These are phyloP conservation scores for Tetranychus piercei DNA, from an alignment of 2,888 invertebrate genomes.

Conservation along the genomic window DNA sequence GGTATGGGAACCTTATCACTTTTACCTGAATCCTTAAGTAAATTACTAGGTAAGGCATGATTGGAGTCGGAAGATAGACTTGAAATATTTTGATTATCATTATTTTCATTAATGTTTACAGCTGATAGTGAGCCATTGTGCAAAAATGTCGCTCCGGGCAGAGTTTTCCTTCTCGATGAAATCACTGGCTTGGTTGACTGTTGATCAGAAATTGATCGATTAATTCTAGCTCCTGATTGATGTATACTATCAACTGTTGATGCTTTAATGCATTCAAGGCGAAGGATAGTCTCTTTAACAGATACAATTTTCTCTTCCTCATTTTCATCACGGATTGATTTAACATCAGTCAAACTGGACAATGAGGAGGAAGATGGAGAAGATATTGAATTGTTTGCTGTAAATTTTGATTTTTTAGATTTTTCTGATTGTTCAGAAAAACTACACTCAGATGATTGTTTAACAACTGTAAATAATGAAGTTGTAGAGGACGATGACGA, in stretches of 20 bases:
- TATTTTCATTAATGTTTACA: too few relatives aligned
- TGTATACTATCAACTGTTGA: neutral
- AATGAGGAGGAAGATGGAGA: neutral
- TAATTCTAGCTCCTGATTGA: neutral
- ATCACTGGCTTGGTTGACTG: neutral
- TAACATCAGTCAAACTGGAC: neutral
- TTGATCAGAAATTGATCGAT: neutral
- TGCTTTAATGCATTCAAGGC: neutral
- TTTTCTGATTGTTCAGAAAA: too few relatives aligned
- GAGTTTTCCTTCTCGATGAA: neutral
- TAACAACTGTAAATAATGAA: neutral
- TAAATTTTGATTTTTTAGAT: too few relatives aligned
- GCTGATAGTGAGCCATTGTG: neutral
- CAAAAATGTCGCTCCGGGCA: neutral
- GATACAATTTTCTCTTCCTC: neutral
- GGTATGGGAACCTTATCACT: neutral
- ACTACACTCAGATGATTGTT: neutral
- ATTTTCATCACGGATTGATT: neutral
- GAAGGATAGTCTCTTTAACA: neutral
- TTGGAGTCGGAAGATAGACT: too few relatives aligned
- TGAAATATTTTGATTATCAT: too few relatives aligned
- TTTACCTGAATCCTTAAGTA: neutral
- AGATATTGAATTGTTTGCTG: neutral
- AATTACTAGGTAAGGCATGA: neutral
- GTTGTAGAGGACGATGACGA: neutral